phyloP scores from a whole-genome alignment of 2,797 vertebrate species.

The Anabacerthia variegaticeps region DNA sequence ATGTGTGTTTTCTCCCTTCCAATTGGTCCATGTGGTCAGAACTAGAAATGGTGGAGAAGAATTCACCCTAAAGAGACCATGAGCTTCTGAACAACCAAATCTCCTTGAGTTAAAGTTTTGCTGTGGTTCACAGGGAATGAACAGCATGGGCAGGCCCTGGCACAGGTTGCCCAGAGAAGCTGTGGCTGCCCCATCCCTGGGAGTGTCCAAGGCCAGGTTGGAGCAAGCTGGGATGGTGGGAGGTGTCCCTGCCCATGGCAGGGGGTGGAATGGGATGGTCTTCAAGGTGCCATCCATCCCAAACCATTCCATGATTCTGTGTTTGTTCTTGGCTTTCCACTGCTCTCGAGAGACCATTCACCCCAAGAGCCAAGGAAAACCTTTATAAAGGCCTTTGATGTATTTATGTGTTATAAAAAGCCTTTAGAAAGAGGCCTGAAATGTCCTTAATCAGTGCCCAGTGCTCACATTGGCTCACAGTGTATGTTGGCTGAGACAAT shows the following conservation, averaged over 20 bases:
- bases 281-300: neutral
- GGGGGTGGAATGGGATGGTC: neutral
- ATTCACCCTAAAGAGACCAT: neutral
- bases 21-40: neutral
- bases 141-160: neutral
- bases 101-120: neutral
- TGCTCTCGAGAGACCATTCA: neutral
- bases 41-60: neutral
- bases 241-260: neutral
- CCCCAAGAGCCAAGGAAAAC: neutral
- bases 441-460: neutral
- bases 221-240: accelerated
- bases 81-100: neutral
- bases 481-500: neutral
- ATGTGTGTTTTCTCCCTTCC: neutral
- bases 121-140: neutral
- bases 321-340: neutral
- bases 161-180: neutral
- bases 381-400: neutral
- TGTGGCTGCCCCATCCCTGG: neutral
- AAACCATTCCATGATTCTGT: neutral
- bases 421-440: neutral
- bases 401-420: neutral
- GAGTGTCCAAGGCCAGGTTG: neutral
- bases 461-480: accelerated